These are phyloP conservation scores for Coptotermes formosanus DNA, from an alignment of 1,140 invertebrate genomes.

Conservation along the genomic window DNA sequence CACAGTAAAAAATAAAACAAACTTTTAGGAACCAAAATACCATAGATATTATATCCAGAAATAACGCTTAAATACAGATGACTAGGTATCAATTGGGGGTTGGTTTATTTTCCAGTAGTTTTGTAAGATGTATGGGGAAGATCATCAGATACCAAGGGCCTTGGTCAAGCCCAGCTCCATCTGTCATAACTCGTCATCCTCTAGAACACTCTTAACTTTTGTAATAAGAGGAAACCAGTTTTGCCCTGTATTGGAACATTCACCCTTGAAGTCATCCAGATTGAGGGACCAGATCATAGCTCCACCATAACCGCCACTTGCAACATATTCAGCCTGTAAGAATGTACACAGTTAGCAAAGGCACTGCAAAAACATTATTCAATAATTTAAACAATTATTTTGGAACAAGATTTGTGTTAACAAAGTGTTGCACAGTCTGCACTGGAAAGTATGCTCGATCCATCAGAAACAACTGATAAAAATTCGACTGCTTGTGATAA, in stretches of 20 bases:
- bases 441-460: no score
- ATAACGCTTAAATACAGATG: neutral
- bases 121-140: neutral
- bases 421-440: no score
- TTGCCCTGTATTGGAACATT: constrained; percentile 16
- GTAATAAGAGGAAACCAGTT: constrained; percentile 40
- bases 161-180: constrained; percentile 34
- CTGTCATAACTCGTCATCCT: constrained; percentile 39
- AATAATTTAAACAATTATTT: no score
- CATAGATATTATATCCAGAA: neutral
- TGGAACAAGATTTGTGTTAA: no score
- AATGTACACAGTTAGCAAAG: constrained; percentile 10
- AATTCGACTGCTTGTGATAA: no score
- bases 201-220: constrained; percentile 37
- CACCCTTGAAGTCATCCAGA: constrained; percentile 63
- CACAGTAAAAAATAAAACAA: neutral
- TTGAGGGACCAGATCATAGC: constrained; percentile 78
- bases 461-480: no score
- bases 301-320: constrained; percentile 61
- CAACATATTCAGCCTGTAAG: constrained; percentile 61
- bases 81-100: neutral
- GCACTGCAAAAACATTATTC: no score
- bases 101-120: neutral
- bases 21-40: neutral
- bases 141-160: constrained; percentile 31